Conservation (phyloP, 2,797 vertebrate species). For the Rhynchonycteris naso region DNA sequence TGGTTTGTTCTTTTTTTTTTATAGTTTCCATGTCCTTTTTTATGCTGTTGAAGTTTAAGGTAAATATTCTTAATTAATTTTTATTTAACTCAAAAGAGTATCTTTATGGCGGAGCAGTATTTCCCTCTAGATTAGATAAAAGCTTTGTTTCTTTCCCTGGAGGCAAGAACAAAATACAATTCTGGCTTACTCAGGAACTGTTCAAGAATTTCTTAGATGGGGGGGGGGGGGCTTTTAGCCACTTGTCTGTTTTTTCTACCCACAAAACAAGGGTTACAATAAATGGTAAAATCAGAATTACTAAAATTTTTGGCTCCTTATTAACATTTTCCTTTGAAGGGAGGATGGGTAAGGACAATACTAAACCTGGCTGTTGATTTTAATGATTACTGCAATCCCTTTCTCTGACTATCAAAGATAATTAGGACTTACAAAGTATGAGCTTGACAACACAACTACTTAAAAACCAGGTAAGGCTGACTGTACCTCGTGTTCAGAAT, state of each 20-base stretch:
- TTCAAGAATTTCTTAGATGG: background rate
- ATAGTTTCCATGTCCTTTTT: background rate
- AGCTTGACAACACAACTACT: background rate
- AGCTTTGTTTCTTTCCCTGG: slow-evolving; percentile 54
- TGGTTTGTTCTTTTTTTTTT: background rate
- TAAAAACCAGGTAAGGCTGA: slow-evolving; percentile 15
- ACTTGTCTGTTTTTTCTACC: background rate
- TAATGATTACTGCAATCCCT: background rate
- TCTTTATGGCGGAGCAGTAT: slow-evolving; percentile 26
- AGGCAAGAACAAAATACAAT: slow-evolving; percentile 19
- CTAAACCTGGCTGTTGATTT: slow-evolving; percentile 3
- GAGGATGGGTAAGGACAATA: background rate
- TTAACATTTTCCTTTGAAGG: slow-evolving; percentile 10
- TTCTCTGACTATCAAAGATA: background rate
- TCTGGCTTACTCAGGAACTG: slow-evolving; percentile 8
- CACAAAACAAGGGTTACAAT: background rate
- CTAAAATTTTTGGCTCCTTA: background rate
- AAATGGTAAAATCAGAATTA: background rate
- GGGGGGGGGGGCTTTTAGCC: background rate
- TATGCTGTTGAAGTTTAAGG: background rate
- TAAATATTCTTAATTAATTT: slow-evolving; percentile 69
- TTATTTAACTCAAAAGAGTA: slow-evolving; percentile 64
- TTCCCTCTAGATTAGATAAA: slow-evolving; percentile 44
- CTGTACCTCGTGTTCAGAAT: background rate
- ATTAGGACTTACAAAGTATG: slow-evolving; percentile 35